Percentiles rank a stretch among this genome's conserved stretches.
These are phyloP conservation scores for Bursaphelenchus mucronatus DNA, from an alignment of 1,140 invertebrate species.

Conservation along the genomic window DNA sequence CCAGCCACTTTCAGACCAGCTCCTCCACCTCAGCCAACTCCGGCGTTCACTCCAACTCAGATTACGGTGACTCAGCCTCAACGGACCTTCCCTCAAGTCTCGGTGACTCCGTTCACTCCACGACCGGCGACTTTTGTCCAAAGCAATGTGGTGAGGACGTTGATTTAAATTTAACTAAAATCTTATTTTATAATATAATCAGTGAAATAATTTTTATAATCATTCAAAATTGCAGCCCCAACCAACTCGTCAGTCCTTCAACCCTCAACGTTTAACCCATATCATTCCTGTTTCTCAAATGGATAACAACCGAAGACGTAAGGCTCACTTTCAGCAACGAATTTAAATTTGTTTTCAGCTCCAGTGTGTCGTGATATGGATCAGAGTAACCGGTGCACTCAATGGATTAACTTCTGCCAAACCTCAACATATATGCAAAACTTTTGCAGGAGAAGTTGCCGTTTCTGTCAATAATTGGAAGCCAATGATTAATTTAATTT, in stretches of 20 bases:
- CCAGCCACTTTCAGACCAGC: constrained; percentile 11
- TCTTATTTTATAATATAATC: too few species aligned
- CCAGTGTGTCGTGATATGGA: background rate
- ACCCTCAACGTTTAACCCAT: constrained; percentile 8
- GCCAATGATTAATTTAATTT: too few species aligned
- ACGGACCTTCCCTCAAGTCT: too few species aligned
- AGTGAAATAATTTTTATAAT: too few species aligned
- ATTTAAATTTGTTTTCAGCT: constrained; percentile 25
- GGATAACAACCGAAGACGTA: background rate
- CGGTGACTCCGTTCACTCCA: too few species aligned
- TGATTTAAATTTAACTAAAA: too few species aligned
- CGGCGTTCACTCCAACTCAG: background rate
- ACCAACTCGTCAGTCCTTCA: background rate
- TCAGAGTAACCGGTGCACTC: background rate
- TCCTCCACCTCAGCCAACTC: constrained; percentile 28
- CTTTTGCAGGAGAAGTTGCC: constrained; percentile 34
- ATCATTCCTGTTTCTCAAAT: background rate
- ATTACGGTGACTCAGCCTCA: background rate
- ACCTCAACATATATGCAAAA: constrained; percentile 31
- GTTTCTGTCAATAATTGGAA: constrained; percentile 31
- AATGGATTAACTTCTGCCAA: constrained; percentile 36
- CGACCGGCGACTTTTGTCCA: too few species aligned
- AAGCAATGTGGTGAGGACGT: too few species aligned
- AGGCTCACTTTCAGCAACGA: background rate
- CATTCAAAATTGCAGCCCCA: background rate